Base-by-base conservation (phyloP, 2,797 vertebrate genomes). In the Neosilurus hyrtlii region DNA sequence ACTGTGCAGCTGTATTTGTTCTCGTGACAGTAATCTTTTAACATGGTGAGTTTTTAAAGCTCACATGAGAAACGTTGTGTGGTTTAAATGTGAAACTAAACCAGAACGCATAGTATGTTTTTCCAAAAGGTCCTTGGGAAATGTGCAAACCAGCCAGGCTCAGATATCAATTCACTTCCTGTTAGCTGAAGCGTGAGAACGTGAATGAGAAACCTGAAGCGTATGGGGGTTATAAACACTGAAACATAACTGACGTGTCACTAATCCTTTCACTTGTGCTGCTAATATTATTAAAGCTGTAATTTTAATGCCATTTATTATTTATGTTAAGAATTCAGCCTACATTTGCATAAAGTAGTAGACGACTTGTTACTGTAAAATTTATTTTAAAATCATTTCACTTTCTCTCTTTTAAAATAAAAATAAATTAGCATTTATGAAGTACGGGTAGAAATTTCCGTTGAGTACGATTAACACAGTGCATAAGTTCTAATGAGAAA, bases 121-220 rank as follows among this genome's bases (percentile, higher is more conserved):
- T 72, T 75, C 57, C 57, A 61, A 56, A 52, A 70, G 37, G 59
- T 70, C 18, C 76, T 83, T 49, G 77, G 56, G 37, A 71, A 18
- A 66, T 3, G 16, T 52, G 68, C 11, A 57, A 59, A 51, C 61
- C 12, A 9, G 3, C 4, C 24, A 18, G 26, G 80, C 71, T 84
- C 71, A 76, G 30, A 81, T 84, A 52, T 70, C 83, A 80, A 26
- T 22, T 70, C 51, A 66, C 62, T 80, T 74, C 70, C 62, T 80
- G 62, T 51, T 57, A 18, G 65, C 2, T 49, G 20, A 77, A 80
- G 20, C n/a, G 35, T 52, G 79, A 70, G 67, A 61, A 71, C 14
- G 14, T 26, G 51, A 68, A 22, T 12, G 22, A 16, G 56, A 30
- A 80, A 70, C 54, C 30, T 14, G 18, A 61, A 5, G 71, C 8